A percentile compares a stretch with the other conserved stretches of the same genome.
Conservation (phyloP, 2,113 vertebrate species). For the Notothenia coriiceps region DNA sequence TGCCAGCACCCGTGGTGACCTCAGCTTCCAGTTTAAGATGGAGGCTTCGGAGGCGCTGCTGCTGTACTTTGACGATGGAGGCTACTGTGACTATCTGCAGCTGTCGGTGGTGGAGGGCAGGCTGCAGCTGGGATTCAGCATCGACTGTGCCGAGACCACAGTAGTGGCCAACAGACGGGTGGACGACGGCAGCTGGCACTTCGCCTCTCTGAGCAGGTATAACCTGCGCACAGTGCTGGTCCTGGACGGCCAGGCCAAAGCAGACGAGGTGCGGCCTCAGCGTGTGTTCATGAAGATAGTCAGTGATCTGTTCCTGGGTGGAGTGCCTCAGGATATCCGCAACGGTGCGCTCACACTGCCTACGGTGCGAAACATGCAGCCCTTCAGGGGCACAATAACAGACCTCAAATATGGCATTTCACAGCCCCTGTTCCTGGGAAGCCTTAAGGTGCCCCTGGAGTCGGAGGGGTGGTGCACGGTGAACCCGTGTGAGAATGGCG, state of each 20-base stretch:
- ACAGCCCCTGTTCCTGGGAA: conserved; percentile 91
- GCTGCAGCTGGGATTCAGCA: conserved; percentile 93
- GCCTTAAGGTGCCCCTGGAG: conserved; percentile 90
- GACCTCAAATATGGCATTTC: conserved; percentile 94
- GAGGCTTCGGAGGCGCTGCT: conserved; percentile 92
- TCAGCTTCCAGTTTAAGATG: conserved; percentile 97
- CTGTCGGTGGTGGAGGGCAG: conserved; percentile 91
- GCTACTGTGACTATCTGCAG: conserved; percentile 97
- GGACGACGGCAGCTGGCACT: conserved; percentile 93
- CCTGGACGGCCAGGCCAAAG: conserved; percentile 90
- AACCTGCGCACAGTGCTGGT: conserved; percentile 89
- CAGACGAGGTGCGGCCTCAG: conserved; percentile 89
- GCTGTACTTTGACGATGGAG: conserved; percentile 97
- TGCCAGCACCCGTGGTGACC: conserved; percentile 94
- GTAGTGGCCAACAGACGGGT: conserved; percentile 89
- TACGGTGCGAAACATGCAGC: conserved; percentile 87
- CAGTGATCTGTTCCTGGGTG: conserved; percentile 96
- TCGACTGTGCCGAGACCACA: conserved; percentile 95
- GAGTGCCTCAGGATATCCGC: conserved; percentile 93
- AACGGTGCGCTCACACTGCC: conserved; percentile 90
- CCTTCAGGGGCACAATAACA: conserved; percentile 92
- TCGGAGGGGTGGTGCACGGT: conserved; percentile 91
- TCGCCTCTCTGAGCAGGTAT: conserved; percentile 91
- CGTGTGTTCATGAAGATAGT: conserved; percentile 96
- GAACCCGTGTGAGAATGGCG: conserved; percentile 96